Conservation (phyloP, 2,888 invertebrate genomes). For the Neoitamus cyanurus region DNA sequence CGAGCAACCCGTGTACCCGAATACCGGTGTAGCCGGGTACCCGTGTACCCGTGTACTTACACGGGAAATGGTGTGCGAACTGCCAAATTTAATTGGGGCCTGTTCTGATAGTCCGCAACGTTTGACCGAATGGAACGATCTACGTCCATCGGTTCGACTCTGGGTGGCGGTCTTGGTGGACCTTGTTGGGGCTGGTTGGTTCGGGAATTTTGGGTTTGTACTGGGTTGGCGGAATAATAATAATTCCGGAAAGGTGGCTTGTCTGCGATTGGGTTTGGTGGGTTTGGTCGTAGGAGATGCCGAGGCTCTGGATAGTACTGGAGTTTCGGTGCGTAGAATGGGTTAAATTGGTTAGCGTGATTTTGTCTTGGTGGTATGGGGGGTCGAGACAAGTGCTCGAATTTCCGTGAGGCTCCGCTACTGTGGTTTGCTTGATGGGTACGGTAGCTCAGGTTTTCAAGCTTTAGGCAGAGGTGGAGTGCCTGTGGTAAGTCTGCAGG, state of each 20-base stretch:
- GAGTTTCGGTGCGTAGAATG: neutral
- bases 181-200: neutral
- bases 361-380: neutral
- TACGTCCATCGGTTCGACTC: too few relatives aligned
- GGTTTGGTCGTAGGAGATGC: too few relatives aligned
- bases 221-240: neutral
- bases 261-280: neutral
- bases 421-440: neutral
- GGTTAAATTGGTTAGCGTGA: neutral
- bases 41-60: too few relatives aligned
- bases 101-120: too few relatives aligned
- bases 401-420: neutral
- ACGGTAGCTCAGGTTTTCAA: neutral
- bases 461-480: slow-evolving; percentile 49
- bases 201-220: neutral
- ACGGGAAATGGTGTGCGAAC: too few relatives aligned
- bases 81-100: too few relatives aligned
- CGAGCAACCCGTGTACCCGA: too few relatives aligned
- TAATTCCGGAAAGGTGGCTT: too few relatives aligned
- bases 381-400: neutral
- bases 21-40: too few relatives aligned
- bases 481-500: slow-evolving; percentile 48
- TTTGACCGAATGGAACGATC: too few relatives aligned
- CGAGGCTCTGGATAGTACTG: neutral
- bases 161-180: too few relatives aligned